Base-by-base conservation (phyloP, 2,797 vertebrate genomes). In the Myripristis jacobus region DNA sequence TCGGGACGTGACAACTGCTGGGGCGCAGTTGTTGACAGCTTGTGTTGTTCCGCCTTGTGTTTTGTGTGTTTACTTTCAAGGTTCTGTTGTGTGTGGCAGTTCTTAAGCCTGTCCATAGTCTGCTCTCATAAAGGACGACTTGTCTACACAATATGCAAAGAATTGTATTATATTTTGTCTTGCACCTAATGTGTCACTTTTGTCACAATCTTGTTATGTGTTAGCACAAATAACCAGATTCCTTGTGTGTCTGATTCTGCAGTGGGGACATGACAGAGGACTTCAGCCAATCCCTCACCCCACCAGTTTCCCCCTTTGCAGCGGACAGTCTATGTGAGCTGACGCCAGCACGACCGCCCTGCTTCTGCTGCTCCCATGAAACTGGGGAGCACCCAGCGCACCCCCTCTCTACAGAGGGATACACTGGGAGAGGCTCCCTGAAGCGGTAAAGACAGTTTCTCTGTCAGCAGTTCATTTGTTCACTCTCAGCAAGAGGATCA, bases 281-380 rank as follows among this genome's bases (percentile, higher is more conserved):
- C 75, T 94, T 94, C 48, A 86, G 82, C 24, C 88, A 86, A 62
- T 95, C 94, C 2, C 90, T 93, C n/a, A 93, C 94, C 0, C 93
- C 96, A 0, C 92, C 81, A 0, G 93, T 95, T 38, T 96, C 95
- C 12, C 95, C 95, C 5, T 94, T 93, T 29, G 73, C 94, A 74
- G 90, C 89, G 24, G 95, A 96, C 52, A 94, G 94, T 66, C 89
- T 94, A 11, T 85, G 91, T 81, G 93, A 93, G 15, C 87, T 88
- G 3, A 87, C 89, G 11, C 88, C 84, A 70, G 78, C 90, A 53
- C 93, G 47, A 2, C 95, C 88, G 0, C 93, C 95, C 8, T 94
- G 88, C 80, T 98, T 99, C 87, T 95, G 94, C 48, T 99, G 98
- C 85, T 91, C 87, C 34, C 83, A 66, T 55, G 93, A 95, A 62